Conservation (phyloP, 2,113 vertebrate genomes). For the Cebus imitator region DNA sequence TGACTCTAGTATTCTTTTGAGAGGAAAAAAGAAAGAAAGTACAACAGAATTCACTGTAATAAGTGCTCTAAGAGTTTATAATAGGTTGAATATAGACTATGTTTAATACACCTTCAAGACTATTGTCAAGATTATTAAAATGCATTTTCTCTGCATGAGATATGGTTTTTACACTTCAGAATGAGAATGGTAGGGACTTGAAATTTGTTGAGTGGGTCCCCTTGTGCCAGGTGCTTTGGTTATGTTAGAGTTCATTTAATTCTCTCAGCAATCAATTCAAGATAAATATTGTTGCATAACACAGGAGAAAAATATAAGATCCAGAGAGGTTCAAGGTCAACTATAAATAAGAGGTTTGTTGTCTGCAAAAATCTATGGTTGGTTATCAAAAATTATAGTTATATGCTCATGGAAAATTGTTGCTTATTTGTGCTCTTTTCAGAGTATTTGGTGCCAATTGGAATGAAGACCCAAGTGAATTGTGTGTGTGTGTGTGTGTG, state of each 20-base stretch:
- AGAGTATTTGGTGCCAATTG: neutral
- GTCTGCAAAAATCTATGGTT: neutral
- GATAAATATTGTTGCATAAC: neutral
- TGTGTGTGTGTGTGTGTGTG: too few species aligned
- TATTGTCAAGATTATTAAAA: neutral
- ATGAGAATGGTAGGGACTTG: neutral
- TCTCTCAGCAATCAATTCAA: neutral
- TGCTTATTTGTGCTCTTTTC: neutral
- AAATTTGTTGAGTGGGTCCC: neutral
- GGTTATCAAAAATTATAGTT: neutral
- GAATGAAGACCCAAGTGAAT: neutral
- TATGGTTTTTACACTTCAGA: neutral
- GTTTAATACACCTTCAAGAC: neutral
- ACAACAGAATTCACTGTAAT: neutral
- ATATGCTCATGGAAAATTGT: neutral
- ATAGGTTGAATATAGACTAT: neutral
- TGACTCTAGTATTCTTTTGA: constrained; percentile 35
- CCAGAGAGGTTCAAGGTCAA: neutral
- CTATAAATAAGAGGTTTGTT: neutral
- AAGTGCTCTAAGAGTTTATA: neutral
- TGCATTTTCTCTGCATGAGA: neutral
- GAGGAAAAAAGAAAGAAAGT: neutral
- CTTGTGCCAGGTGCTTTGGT: neutral
- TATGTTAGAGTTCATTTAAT: neutral
- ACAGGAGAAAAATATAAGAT: neutral